These are phyloP conservation scores for Melospiza melodia DNA, from an alignment of 2,113 vertebrate species.

Conservation along the genomic window DNA sequence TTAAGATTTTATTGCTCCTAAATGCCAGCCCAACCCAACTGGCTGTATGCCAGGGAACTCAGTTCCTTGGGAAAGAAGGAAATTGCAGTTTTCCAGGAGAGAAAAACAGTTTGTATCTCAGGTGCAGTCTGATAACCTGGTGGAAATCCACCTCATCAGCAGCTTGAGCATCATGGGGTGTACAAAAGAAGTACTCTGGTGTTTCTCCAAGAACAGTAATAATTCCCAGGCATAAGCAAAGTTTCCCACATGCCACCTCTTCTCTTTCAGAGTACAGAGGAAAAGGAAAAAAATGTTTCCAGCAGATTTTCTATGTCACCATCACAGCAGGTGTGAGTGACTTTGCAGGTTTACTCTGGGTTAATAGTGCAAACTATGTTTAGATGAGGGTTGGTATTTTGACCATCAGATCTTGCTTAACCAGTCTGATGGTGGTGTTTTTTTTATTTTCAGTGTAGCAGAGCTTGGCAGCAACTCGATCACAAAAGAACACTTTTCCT, in stretches of 20 bases:
- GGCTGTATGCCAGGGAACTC: neutral
- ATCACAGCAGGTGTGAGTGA: neutral
- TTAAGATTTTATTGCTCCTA: neutral
- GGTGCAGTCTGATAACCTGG: neutral
- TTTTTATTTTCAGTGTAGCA: rapidly evolving
- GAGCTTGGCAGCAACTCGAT: neutral
- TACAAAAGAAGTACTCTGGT: neutral
- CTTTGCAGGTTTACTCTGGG: neutral
- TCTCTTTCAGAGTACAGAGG: neutral
- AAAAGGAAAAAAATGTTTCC: neutral
- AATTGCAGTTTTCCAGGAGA: neutral
- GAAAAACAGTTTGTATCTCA: neutral
- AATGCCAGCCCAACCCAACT: rapidly evolving
- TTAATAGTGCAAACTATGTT: neutral
- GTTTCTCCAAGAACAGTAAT: neutral
- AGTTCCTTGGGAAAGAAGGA: neutral
- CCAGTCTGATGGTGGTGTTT: neutral
- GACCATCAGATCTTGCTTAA: neutral
- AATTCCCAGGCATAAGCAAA: neutral
- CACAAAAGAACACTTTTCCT: neutral
- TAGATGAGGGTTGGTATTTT: neutral
- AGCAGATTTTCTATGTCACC: neutral
- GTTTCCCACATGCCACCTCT: neutral
- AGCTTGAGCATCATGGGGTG: rapidly evolving
- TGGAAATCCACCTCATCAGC: neutral